Percentiles rank a stretch among this genome's conserved stretches.
phyloP scores from a whole-genome alignment of 2,113 vertebrate genomes.

The Ophthalmolycus amberensis region DNA sequence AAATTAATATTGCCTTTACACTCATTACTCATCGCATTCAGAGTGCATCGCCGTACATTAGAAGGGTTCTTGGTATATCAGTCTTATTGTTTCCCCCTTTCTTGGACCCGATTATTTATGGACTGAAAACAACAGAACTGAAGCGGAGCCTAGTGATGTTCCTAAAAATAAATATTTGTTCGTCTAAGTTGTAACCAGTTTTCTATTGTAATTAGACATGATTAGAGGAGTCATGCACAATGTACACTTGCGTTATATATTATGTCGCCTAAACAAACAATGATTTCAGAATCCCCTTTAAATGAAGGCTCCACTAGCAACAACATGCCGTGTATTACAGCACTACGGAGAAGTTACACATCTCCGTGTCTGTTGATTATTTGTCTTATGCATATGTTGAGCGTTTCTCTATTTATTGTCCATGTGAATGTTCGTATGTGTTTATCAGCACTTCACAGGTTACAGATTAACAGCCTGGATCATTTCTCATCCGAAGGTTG shows the following conservation, averaged over 20 bases:
- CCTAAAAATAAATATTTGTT: constrained; percentile 25
- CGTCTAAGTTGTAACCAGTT: constrained; percentile 7
- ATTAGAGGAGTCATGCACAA: neutral
- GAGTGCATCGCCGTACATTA: constrained; percentile 31
- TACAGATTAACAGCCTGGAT: neutral
- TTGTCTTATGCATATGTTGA: neutral
- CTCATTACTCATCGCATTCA: constrained; percentile 63
- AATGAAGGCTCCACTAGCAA: neutral
- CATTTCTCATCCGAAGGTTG: neutral
- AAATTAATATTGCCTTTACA: constrained; percentile 53
- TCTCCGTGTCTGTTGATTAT: neutral
- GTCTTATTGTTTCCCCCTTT: constrained; percentile 72
- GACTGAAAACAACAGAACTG: constrained; percentile 73
- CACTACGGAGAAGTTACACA: neutral
- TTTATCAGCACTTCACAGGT: neutral
- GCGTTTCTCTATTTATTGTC: neutral
- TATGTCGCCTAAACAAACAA: neutral
- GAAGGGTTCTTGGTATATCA: constrained; percentile 65
- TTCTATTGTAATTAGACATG: neutral
- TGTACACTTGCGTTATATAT: neutral
- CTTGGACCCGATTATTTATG: constrained; percentile 76
- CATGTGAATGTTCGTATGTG: neutral
- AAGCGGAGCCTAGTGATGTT: constrained; percentile 33
- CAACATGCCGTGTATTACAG: neutral
- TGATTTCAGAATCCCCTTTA: neutral